These are phyloP conservation scores for Uromys caudimaculatus DNA, from an alignment of 2,797 vertebrate genomes.

Conservation along the genomic window DNA sequence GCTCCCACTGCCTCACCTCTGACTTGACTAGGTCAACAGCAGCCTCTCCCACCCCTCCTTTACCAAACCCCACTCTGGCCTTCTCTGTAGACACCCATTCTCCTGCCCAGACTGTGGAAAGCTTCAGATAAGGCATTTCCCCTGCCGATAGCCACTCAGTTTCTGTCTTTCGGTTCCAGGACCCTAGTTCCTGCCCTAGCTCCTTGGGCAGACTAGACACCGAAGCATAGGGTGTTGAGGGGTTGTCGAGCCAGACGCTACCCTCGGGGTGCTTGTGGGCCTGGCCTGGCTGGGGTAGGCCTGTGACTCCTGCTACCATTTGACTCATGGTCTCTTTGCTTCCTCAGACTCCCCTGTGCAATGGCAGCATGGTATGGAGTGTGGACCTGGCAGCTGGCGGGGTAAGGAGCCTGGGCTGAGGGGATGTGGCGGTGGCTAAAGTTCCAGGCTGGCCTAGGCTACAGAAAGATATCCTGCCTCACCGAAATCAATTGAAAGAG, in stretches of 20 bases:
- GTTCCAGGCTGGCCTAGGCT: not conserved
- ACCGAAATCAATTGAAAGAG: not conserved
- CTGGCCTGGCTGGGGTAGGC: not conserved
- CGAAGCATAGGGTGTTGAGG: not conserved
- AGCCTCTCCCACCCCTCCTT: not conserved
- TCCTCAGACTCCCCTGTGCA: conserved; percentile 68
- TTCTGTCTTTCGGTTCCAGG: not conserved
- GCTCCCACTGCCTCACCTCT: not conserved
- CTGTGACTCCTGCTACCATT: no score
- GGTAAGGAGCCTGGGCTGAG: conserved; percentile 36
- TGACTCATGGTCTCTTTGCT: not conserved
- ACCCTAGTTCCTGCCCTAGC: not conserved
- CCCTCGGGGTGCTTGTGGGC: not conserved
- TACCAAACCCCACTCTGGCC: not conserved
- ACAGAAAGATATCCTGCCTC: not conserved
- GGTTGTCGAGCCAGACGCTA: not conserved
- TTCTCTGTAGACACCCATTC: not conserved
- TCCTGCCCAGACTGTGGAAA: not conserved
- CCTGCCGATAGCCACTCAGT: not conserved
- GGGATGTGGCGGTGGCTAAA: not conserved
- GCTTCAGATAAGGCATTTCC: not conserved
- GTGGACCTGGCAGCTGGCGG: not conserved
- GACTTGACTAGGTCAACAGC: no score
- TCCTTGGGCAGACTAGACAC: not conserved
- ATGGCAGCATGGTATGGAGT: conserved; percentile 78